Conservation (phyloP, 2,888 invertebrate species). For the Philhelius pedissequus region DNA sequence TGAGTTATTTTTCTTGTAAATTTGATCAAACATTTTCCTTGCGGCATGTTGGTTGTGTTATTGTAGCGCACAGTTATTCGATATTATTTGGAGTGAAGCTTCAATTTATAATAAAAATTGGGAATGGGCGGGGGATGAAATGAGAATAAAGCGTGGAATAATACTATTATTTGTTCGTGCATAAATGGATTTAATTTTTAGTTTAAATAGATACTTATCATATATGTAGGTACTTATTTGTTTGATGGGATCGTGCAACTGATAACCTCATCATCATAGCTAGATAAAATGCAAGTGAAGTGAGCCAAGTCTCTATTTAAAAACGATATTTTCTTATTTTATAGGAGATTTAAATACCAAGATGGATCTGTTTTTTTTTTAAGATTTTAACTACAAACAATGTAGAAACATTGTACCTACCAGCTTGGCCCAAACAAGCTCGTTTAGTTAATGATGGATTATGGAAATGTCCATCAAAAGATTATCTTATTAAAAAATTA, state of each 20-base stretch:
- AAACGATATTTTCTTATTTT: too few species aligned
- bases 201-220: not conserved
- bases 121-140: not conserved
- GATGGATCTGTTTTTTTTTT: too few species aligned
- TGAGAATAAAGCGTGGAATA: not conserved
- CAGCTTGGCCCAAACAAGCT: too few species aligned
- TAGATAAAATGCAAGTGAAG: not conserved
- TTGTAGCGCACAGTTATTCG: constrained; percentile 9
- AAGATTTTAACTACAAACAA: too few species aligned
- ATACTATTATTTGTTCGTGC: not conserved
- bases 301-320: not conserved
- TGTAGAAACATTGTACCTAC: too few species aligned
- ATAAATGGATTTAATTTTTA: not conserved
- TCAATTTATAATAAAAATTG: not conserved
- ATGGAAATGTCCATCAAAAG: too few species aligned
- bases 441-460: too few species aligned
- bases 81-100: not conserved
- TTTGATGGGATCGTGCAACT: not conserved
- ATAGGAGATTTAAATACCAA: too few species aligned
- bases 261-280: not conserved
- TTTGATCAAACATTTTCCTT: not conserved
- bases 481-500: too few species aligned
- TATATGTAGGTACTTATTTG: not conserved
- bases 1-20: constrained; percentile 70
- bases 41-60: not conserved